Base-by-base conservation (phyloP, 2,888 invertebrate species). In the Allygus modestus region DNA sequence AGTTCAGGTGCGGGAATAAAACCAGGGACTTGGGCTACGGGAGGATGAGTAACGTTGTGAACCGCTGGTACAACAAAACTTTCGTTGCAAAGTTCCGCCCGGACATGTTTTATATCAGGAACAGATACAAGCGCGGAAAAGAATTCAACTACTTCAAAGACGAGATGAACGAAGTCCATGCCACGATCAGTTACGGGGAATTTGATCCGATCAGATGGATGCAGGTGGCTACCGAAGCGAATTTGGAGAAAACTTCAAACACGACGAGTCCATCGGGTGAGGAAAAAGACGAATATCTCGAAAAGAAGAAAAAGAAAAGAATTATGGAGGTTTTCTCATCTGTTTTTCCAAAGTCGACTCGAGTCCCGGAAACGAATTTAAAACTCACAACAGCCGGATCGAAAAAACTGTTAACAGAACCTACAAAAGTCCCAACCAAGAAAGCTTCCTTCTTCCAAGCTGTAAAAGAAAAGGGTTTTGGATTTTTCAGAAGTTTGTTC, bases 21-120 rank as follows among this genome's bases (percentile, higher is more conserved):
- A 46, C 77, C 0, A 43, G 77, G 26, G 77, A 77, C 20, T 9
- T 77, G 17, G 77, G 77, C 5, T 77, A 77, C 17, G 77, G 77
- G n/a, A 77, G 77, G 31, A 77, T 77, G 77, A 77, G 77, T 17
- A 77, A 77, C 23, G 77, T 77, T 17, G 77, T 77, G n/a, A 77
- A 77, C 37, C 77, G 77, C 0, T 77, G 77, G 77, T 77, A 77
- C 51, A 77, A 77, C 41, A 43, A 43, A 77, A 77, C 77, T 9
- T 77, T 77, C n/a, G 28, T 46, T 2, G 51, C 77, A 4, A 77
- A 77, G n/a, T 77, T 23, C 15, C 23, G 77, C n/a, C 77, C 77
- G 11, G 77, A 77, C 37, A 77, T 77, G 77, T 77, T 77, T 17
- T 77, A 77, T 28, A 11, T 77, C 0, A 37, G 41, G 41, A 77